Conservation (phyloP, 2,797 vertebrate species). For the Schizopygopsis pylzovi region DNA sequence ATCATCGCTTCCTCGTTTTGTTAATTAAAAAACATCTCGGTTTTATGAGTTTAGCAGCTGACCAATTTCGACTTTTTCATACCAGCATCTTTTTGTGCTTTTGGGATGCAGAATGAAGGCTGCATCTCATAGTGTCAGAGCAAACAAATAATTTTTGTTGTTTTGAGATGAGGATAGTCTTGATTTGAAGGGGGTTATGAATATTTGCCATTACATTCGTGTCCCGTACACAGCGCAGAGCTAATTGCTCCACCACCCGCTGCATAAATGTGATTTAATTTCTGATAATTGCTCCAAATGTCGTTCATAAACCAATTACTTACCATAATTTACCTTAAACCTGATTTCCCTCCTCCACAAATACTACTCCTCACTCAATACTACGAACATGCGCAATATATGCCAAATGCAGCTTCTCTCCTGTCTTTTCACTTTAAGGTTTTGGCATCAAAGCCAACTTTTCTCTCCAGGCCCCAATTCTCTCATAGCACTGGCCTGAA, state of each 20-base stretch:
- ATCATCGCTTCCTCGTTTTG: not conserved
- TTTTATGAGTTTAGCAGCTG: not conserved
- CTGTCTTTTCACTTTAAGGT: constrained; percentile 27
- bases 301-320: constrained; percentile 26
- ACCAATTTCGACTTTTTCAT: not conserved
- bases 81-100: not conserved
- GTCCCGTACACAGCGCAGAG: constrained; percentile 1
- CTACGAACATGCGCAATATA: too few species aligned
- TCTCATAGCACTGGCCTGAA: constrained; percentile 25
- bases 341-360: not conserved
- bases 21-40: not conserved
- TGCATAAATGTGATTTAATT: constrained; percentile 31
- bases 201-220: constrained; percentile 14
- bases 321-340: constrained; percentile 27
- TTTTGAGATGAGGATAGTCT: not conserved
- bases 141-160: not conserved
- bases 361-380: not conserved
- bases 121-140: not conserved
- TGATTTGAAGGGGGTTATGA: not conserved
- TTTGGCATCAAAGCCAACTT: constrained; percentile 67
- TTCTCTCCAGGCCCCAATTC: constrained; percentile 54
- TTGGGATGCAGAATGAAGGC: not conserved
- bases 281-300: constrained; percentile 40
- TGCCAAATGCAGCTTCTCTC: not conserved
- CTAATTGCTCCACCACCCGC: constrained; percentile 29